Percentiles rank a stretch among this genome's conserved stretches.
These are phyloP conservation scores for Colinus virginianus DNA, from an alignment of 2,113 vertebrate species.

Conservation along the genomic window DNA sequence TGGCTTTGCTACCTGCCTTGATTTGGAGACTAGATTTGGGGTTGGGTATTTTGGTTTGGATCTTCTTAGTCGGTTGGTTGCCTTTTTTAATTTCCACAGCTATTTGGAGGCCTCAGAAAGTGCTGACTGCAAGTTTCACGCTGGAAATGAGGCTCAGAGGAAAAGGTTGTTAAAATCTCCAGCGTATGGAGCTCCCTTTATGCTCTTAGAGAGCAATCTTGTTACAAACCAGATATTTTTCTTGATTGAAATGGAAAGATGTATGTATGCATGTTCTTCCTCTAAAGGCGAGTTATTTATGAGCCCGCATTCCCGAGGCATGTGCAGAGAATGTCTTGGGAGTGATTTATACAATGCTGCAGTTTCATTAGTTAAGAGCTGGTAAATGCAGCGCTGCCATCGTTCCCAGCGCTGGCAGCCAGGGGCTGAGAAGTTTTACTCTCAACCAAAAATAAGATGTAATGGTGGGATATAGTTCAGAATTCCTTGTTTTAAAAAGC, in stretches of 20 bases:
- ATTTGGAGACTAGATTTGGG: neutral
- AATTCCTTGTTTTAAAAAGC: neutral
- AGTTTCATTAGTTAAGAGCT: constrained; percentile 10
- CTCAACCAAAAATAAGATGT: neutral
- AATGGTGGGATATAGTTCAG: neutral
- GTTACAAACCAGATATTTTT: neutral
- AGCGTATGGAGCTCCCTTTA: constrained; percentile 20
- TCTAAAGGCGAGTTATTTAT: neutral
- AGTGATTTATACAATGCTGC: constrained; percentile 9
- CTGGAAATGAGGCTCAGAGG: constrained; percentile 20
- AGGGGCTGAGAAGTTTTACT: neutral
- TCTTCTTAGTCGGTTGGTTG: neutral
- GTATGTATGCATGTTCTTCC: neutral
- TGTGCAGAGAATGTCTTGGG: neutral
- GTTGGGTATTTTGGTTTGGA: neutral
- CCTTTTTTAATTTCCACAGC: neutral
- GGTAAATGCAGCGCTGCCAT: neutral
- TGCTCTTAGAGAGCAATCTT: neutral
- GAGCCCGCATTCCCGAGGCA: neutral
- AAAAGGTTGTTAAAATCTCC: constrained; percentile 18
- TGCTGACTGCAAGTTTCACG: constrained; percentile 24
- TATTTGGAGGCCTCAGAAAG: constrained; percentile 18
- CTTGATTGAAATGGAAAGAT: neutral
- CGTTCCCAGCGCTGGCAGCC: neutral
- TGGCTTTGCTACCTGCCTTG: neutral